Evolutionary conservation across 1,140 invertebrate species (phyloP).

Genomic region (Drosophila novamexicana): DNA sequence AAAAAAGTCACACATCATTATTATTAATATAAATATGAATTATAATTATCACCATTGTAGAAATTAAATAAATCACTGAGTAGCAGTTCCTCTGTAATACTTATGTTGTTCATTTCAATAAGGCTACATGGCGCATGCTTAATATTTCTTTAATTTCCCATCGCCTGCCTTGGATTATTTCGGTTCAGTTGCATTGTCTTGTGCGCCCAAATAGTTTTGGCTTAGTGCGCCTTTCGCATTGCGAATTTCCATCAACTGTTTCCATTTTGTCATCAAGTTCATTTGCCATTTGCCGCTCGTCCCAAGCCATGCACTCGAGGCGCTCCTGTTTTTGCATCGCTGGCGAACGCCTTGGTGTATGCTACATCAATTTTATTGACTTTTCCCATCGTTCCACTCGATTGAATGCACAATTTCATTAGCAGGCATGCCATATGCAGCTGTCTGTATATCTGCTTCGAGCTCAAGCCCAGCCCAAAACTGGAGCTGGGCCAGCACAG

Average conservation of each 20-base stretch:
- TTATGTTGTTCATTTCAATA: background rate
- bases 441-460: constrained; percentile 36
- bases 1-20: no score
- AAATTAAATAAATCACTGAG: no score
- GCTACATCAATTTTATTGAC: constrained; percentile 85
- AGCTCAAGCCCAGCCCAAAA: background rate
- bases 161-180: constrained; percentile 14
- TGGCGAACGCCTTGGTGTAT: constrained; percentile 52
- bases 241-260: constrained; percentile 41
- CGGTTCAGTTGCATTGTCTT: constrained; percentile 30
- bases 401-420: constrained; percentile 85
- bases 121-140: constrained; percentile 51
- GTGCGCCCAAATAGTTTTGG: constrained; percentile 24
- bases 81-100: background rate
- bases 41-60: no score
- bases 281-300: constrained; percentile 20
- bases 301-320: background rate
- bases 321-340: constrained; percentile 18
- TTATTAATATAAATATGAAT: no score
- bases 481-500: background rate
- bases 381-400: constrained; percentile 84
- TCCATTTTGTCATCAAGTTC: constrained; percentile 57
- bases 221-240: constrained; percentile 42
- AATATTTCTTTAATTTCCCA: constrained; percentile 59
- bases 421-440: constrained; percentile 77